These are phyloP conservation scores for Coracopsis vasa DNA, from an alignment of 2,113 vertebrate species.

Conservation along the genomic window DNA sequence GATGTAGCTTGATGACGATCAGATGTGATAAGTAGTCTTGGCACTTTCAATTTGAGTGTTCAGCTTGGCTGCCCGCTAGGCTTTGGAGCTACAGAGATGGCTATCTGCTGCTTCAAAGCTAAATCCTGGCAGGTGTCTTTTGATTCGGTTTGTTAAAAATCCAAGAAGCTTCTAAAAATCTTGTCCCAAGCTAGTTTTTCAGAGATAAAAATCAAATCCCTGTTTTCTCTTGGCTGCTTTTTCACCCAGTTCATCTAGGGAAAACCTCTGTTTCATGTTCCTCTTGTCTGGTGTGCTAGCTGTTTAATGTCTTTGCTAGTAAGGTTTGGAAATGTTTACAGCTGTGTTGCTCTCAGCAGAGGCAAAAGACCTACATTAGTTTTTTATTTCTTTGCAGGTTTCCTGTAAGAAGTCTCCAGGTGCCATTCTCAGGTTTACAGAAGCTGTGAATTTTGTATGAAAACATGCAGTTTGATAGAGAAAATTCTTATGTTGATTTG, in stretches of 20 bases:
- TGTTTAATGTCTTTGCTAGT: background rate
- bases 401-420: background rate
- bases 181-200: background rate
- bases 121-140: background rate
- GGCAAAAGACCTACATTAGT: background rate
- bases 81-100: background rate
- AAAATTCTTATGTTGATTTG: background rate
- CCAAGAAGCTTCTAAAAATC: background rate
- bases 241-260: background rate
- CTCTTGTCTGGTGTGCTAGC: background rate
- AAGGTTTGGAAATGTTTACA: background rate
- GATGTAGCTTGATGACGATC: background rate
- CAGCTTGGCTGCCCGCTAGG: constrained; percentile 7
- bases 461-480: background rate
- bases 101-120: background rate
- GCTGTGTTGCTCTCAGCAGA: background rate
- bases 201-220: background rate
- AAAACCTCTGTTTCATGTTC: background rate
- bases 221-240: background rate
- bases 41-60: constrained; percentile 9
- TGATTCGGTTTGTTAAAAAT: background rate
- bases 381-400: background rate
- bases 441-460: background rate
- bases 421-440: background rate
- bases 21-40: background rate